Evolutionary conservation across 2,113 vertebrate genomes (phyloP).

Genomic region (Cromileptes altivelis): DNA sequence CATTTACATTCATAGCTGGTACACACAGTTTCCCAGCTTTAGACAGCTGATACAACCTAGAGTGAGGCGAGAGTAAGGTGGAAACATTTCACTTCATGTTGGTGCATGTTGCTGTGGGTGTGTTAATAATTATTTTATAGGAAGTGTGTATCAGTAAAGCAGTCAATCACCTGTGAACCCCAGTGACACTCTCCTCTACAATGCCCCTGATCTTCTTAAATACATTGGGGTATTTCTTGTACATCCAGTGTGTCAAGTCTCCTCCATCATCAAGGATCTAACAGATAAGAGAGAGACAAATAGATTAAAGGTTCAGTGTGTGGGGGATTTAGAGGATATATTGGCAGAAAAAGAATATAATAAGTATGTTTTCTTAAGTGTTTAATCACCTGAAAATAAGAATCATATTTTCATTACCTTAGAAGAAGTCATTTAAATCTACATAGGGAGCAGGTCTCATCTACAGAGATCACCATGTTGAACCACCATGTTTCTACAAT

Average conservation of each 20-base stretch:
- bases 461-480: too few relatives aligned
- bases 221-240: constrained; percentile 97
- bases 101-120: neutral
- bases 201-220: constrained; percentile 99
- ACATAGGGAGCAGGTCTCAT: too few relatives aligned
- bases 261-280: constrained; percentile 99
- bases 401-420: too few relatives aligned
- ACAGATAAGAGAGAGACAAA: constrained; percentile 5
- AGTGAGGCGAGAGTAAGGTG: neutral
- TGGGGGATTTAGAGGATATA: too few relatives aligned
- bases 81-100: neutral
- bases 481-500: too few relatives aligned
- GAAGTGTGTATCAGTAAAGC: neutral
- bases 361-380: too few relatives aligned
- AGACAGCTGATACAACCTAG: constrained; percentile 96
- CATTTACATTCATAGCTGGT: constrained; percentile 98
- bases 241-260: constrained; percentile 99
- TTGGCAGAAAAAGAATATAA: too few relatives aligned
- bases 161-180: constrained; percentile 91
- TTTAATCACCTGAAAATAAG: too few relatives aligned
- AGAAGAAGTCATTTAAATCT: too few relatives aligned
- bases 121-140: neutral
- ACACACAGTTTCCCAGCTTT: constrained; percentile 99
- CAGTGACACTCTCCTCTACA: constrained; percentile 99
- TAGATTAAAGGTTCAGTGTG: too few relatives aligned